A percentile compares a stretch with the other conserved stretches of the same genome.
phyloP scores from a whole-genome alignment of 2,888 invertebrate species.

The Tenthredo scrophulariae region DNA sequence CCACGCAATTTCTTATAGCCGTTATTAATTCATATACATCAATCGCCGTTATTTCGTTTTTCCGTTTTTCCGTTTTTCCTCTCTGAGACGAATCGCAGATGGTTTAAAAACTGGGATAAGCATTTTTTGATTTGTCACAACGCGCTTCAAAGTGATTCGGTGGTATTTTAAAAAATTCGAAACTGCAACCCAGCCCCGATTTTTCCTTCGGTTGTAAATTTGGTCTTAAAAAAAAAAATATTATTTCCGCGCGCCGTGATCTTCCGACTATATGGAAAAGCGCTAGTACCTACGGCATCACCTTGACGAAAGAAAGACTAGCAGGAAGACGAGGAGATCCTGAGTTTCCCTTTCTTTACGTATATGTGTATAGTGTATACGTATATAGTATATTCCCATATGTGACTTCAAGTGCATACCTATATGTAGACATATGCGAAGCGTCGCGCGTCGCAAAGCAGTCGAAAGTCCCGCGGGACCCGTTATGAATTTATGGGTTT shows the following conservation, averaged over 20 bases:
- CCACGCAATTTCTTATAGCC: background rate
- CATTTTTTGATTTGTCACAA: background rate
- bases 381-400: background rate
- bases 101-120: background rate
- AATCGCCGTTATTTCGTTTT: background rate
- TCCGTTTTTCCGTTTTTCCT: background rate
- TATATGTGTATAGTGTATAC: background rate
- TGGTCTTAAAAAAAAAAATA: too few species aligned
- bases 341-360: slow-evolving; percentile 20
- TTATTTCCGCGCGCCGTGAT: too few species aligned
- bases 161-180: too few species aligned
- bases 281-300: background rate
- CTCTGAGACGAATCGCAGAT: background rate
- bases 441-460: slow-evolving; percentile 38
- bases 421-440: slow-evolving; percentile 15
- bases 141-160: too few species aligned
- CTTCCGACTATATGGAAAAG: too few species aligned
- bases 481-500: slow-evolving; percentile 65
- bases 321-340: background rate
- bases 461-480: slow-evolving; percentile 56
- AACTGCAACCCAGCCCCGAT: too few species aligned
- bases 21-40: background rate
- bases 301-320: background rate
- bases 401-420: background rate
- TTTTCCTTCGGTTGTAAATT: too few species aligned